Conservation (phyloP, 2,113 vertebrate species). For the Eulacestoma nigropectus region DNA sequence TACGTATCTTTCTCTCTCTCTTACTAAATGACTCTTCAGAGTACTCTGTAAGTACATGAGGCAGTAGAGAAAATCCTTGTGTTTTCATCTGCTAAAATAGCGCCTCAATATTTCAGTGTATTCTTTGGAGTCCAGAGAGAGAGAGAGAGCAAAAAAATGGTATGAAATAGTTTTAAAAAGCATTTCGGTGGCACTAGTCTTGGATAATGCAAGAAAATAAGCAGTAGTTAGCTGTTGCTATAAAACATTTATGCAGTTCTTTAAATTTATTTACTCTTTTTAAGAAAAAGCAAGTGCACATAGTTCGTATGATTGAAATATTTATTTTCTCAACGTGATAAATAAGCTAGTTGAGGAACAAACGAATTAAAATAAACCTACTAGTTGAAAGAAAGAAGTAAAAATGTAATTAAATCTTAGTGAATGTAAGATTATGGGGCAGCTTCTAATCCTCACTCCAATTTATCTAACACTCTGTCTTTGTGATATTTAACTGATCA, state of each 20-base stretch:
- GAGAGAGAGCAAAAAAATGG: background rate
- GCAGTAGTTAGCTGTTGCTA: background rate
- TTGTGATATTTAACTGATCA: background rate
- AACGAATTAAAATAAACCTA: background rate
- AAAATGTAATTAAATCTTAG: background rate
- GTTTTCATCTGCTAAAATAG: background rate
- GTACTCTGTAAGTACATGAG: background rate
- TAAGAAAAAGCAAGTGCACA: background rate
- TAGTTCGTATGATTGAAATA: background rate
- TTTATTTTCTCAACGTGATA: background rate
- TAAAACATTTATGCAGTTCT: background rate
- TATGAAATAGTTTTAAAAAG: background rate
- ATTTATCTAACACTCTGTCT: background rate
- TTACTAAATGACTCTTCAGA: background rate
- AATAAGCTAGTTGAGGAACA: background rate
- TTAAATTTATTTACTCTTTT: background rate
- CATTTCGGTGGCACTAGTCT: background rate
- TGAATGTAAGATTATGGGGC: background rate
- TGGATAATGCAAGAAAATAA: background rate
- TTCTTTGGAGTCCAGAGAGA: background rate
- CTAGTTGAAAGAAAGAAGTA: background rate
- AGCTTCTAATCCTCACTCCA: background rate
- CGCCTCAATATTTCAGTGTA: background rate
- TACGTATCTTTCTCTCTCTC: background rate
- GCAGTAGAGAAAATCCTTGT: background rate